Conservation (phyloP, 2,797 vertebrate genomes). For the Leptodactylus fallax region DNA sequence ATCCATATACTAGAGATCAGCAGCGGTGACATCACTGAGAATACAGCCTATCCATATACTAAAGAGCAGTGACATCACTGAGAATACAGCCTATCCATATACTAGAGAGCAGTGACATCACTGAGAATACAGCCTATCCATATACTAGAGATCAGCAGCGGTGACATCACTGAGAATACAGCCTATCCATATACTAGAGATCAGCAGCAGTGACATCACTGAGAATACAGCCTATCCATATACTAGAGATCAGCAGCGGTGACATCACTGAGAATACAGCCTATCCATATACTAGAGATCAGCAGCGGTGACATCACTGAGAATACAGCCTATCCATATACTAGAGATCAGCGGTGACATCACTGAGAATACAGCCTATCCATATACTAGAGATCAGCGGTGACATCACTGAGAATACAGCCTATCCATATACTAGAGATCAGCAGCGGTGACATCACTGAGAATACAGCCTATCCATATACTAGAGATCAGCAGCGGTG, state of each 20-base stretch:
- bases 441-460: not conserved
- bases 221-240: not conserved
- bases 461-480: not conserved
- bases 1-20: not conserved
- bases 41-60: not conserved
- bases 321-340: not conserved
- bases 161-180: not conserved
- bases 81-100: not conserved
- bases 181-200: not conserved
- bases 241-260: not conserved
- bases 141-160: not conserved
- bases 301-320: not conserved
- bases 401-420: not conserved
- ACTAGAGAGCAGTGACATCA: not conserved
- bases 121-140: not conserved
- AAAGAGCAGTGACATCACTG: not conserved
- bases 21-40: not conserved
- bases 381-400: not conserved
- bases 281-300: conserved; percentile 2
- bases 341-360: not conserved
- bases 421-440: not conserved
- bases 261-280: not conserved
- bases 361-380: not conserved
- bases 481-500: conserved; percentile 3
- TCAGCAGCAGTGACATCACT: not conserved